Evolutionary conservation across 2,797 vertebrate genomes (phyloP).

Genomic region (Tamandua tetradactyla): DNA sequence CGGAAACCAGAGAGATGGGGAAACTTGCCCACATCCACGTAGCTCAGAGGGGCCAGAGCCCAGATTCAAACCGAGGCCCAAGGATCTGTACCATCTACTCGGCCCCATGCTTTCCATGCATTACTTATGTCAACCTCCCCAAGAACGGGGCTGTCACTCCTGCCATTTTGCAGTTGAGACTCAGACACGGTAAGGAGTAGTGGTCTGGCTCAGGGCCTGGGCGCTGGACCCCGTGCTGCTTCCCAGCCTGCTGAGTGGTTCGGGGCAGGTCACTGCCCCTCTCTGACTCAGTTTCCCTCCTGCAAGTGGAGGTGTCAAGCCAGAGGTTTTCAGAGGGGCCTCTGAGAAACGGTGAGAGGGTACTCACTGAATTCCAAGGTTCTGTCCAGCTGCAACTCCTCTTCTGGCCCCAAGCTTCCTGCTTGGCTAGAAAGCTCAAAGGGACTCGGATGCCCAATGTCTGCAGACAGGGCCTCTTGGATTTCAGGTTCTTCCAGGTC

Average conservation of each 20-base stretch:
- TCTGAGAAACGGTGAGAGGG: background rate
- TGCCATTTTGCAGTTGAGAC: background rate
- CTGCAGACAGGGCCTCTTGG: background rate
- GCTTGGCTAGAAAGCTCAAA: background rate
- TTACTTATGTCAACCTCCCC: rapidly evolving
- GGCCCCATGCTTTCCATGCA: background rate
- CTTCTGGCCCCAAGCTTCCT: rapidly evolving
- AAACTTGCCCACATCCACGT: background rate
- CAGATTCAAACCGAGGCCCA: background rate
- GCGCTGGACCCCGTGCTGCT: background rate
- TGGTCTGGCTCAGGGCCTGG: background rate
- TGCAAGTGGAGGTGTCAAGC: background rate
- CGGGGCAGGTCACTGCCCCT: background rate
- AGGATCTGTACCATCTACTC: rapidly evolving
- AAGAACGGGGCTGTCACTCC: rapidly evolving
- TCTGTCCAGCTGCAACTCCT: background rate
- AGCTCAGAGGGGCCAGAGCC: background rate
- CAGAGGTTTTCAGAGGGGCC: background rate
- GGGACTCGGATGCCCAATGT: rapidly evolving
- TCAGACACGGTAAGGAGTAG: background rate
- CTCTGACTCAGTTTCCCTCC: background rate
- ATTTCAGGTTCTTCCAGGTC: background rate
- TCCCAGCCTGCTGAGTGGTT: background rate
- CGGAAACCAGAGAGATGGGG: background rate
- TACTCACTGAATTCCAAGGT: conserved; percentile 62